A percentile compares a stretch with the other conserved stretches of the same genome.
phyloP scores from a whole-genome alignment of 2,797 vertebrate genomes.

The Pogoniulus pusillus region DNA sequence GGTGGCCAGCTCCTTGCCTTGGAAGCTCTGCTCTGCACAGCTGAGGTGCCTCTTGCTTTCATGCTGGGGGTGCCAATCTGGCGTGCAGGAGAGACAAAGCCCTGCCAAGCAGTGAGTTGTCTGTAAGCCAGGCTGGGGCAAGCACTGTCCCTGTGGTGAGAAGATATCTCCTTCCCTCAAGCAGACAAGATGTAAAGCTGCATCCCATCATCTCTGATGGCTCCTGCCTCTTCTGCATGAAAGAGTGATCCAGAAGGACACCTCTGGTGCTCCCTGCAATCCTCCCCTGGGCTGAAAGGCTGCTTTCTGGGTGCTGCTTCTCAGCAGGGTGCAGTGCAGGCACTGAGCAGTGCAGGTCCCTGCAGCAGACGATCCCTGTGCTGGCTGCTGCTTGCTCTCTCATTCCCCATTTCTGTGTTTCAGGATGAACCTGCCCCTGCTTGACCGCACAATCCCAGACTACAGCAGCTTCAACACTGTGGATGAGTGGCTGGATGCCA shows the following conservation, averaged over 20 bases:
- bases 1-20: not conserved
- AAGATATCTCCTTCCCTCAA: not conserved
- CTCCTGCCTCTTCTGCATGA: not conserved
- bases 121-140: not conserved
- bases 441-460: constrained; percentile 96
- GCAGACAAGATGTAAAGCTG: not conserved
- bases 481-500: constrained; percentile 98
- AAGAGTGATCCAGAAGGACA: not conserved
- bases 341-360: too few relatives aligned
- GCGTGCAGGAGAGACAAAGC: not conserved
- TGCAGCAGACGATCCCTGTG: not conserved
- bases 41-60: too few relatives aligned
- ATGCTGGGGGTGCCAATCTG: not conserved
- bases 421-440: constrained; percentile 94
- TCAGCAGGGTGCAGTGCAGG: rapidly evolving
- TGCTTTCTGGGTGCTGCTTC: not conserved
- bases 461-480: constrained; percentile 98
- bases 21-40: not conserved
- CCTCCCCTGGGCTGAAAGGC: not conserved
- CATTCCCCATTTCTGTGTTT: constrained; percentile 10
- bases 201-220: not conserved
- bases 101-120: rapidly evolving
- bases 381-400: not conserved
- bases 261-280: not conserved
- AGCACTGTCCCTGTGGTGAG: rapidly evolving